Base-by-base conservation (phyloP, 2,113 vertebrate genomes). In the Sapayoa aenigma region DNA sequence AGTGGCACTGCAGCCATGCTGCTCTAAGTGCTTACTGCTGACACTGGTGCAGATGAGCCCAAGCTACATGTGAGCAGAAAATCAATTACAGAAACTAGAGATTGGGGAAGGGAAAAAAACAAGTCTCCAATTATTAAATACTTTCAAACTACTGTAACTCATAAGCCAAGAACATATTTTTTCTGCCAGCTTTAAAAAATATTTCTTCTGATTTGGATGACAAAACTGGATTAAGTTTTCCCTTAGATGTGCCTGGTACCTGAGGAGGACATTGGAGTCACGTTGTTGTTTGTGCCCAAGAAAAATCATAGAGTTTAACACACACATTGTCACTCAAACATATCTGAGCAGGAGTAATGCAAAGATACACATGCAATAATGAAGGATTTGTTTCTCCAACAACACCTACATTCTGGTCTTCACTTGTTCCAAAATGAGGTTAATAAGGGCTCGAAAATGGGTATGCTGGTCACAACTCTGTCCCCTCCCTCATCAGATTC, bases 1-100 rank as follows among this genome's bases (percentile, higher is more conserved):
- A 95, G 83, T 65, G 72, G 93, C 85, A 53, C 79, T 68, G 83
- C 88, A 90, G 60, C 88, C 85, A 3, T 90, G 92, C 92, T 96
- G 90, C 93, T 94, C 92, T 92, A 96, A 94, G 93, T 94, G 93
- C 85, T 92, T 80, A 53, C 85, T 96, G 93, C 94, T 96, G 90
- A 94, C 90, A 90, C 44, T 31, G 75, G 79, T 91, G 87, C 90
- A 93, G 92, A 94, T 68, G 74, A 95, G 79, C n/a, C 56, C 88
- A 92, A 77, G 72, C 71, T 49, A 92, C 37, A 44, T 68, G 30
- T 65, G 75, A 92, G 79, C 88, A 86, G 75, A 88, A 96, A 96
- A 95, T 75, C 92, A 77, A 89, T 96, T 89, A 92, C 56, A 90
- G 79, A 71, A 93, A 47, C 50, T 14, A 84, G 25, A 85, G 69